These are phyloP conservation scores for Chymomyza procnemis DNA, from an alignment of 2,888 invertebrate genomes.

Conservation along the genomic window DNA sequence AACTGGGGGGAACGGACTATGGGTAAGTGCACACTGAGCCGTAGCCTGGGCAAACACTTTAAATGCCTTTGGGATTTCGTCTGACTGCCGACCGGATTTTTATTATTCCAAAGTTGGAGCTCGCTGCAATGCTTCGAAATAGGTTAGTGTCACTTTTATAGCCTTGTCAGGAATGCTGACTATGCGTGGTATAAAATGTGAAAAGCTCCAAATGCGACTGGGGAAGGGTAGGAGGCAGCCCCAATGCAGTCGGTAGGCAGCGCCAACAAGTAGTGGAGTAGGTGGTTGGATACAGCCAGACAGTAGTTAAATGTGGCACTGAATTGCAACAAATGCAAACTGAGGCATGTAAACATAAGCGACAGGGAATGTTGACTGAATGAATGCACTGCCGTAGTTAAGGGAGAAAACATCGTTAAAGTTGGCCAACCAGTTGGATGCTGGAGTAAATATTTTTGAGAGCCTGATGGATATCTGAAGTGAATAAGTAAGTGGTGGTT, in stretches of 20 bases:
- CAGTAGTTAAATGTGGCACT: neutral
- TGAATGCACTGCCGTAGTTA: neutral
- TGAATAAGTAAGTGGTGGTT: too few relatives aligned
- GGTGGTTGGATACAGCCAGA: neutral
- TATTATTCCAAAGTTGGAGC: neutral
- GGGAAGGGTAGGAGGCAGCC: neutral
- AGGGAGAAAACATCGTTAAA: neutral
- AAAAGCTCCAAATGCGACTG: neutral
- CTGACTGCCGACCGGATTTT: neutral
- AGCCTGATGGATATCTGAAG: too few relatives aligned
- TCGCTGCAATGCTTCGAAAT: conserved; percentile 1
- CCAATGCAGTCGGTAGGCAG: neutral
- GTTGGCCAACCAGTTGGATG: conserved; percentile 26
- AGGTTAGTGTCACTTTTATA: conserved; percentile 10
- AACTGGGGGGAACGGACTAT: neutral
- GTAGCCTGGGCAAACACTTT: neutral
- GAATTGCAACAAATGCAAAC: neutral
- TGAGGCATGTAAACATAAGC: neutral
- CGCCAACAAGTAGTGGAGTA: neutral
- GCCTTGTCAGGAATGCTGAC: conserved; percentile 1
- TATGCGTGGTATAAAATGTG: neutral
- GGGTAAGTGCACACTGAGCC: neutral
- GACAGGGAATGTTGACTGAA: neutral
- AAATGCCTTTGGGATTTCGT: neutral
- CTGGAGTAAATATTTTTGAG: too few relatives aligned